phyloP scores from a whole-genome alignment of 2,888 invertebrate genomes.

The Chymomyza caudatula region DNA sequence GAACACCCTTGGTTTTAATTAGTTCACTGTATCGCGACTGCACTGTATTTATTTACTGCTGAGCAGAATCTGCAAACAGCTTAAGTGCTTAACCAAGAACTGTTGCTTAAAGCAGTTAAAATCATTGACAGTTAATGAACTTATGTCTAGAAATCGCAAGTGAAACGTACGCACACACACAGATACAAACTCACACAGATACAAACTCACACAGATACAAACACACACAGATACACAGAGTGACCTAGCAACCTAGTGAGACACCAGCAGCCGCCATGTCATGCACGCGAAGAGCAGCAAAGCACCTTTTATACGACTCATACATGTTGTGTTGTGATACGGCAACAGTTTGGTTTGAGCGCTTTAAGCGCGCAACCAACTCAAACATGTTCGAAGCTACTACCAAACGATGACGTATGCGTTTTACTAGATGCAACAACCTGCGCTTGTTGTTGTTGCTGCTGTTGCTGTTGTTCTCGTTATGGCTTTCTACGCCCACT shows the following conservation, averaged over 20 bases:
- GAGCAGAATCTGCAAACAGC: background rate
- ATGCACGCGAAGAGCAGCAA: background rate
- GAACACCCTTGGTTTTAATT: too few species aligned
- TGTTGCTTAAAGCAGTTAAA: slow-evolving; percentile 52
- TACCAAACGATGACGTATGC: slow-evolving; percentile 42
- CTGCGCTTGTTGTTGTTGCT: background rate
- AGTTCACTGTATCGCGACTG: too few species aligned
- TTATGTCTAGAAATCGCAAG: slow-evolving; percentile 42
- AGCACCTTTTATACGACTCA: background rate
- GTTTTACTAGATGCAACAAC: background rate
- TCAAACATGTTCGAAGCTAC: slow-evolving; percentile 43
- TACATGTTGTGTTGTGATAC: background rate
- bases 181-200: slow-evolving; percentile 29
- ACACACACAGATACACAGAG: slow-evolving; percentile 36
- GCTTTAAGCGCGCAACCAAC: slow-evolving; percentile 28
- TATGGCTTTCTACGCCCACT: too few species aligned
- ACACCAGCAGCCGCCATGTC: background rate
- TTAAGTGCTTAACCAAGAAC: slow-evolving; percentile 28
- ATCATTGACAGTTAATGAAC: slow-evolving; percentile 56
- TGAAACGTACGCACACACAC: slow-evolving; percentile 3
- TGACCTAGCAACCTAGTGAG: slow-evolving; percentile 64
- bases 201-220: slow-evolving; percentile 28
- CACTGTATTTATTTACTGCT: background rate
- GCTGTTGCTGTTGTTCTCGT: background rate
- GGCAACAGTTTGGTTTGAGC: slow-evolving; percentile 10